Conservation (phyloP, 2,797 vertebrate genomes). For the Pogoniulus pusillus region DNA sequence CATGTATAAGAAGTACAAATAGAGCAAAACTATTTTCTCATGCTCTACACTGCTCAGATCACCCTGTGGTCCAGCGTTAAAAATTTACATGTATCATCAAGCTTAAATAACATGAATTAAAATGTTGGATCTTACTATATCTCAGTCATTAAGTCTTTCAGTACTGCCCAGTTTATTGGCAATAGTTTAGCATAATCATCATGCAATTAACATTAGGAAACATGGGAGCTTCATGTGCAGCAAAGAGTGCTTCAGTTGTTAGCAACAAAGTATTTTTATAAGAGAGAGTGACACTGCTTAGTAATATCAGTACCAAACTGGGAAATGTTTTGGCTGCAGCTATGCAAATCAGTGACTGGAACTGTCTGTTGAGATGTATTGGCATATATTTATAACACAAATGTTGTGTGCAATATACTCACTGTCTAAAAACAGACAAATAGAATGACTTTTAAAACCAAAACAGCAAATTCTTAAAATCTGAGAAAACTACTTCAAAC, state of each 20-base stretch:
- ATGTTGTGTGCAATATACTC: background rate
- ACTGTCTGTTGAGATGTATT: conserved; percentile 1
- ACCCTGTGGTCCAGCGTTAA: conserved; percentile 1
- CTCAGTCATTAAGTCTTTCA: background rate
- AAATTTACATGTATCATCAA: conserved; percentile 13
- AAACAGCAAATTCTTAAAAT: background rate
- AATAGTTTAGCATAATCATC: background rate
- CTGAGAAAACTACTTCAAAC: background rate
- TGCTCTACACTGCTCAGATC: background rate
- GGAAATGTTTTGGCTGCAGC: conserved; percentile 30
- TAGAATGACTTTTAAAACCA: background rate
- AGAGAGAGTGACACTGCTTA: conserved; percentile 24
- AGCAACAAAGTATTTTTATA: conserved; percentile 22
- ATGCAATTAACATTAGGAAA: background rate
- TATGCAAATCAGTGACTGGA: conserved; percentile 27
- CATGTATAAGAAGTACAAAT: conserved; percentile 68
- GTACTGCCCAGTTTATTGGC: background rate
- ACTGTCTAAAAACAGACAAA: background rate
- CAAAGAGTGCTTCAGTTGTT: background rate
- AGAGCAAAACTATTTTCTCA: conserved; percentile 61
- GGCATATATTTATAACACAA: background rate
- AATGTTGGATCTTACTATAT: background rate
- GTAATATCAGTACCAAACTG: conserved; percentile 25
- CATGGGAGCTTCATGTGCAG: background rate
- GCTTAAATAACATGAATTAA: conserved; percentile 5